phyloP scores from a whole-genome alignment of 2,888 invertebrate species.

The Galeopsomyia nigrocyanea region DNA sequence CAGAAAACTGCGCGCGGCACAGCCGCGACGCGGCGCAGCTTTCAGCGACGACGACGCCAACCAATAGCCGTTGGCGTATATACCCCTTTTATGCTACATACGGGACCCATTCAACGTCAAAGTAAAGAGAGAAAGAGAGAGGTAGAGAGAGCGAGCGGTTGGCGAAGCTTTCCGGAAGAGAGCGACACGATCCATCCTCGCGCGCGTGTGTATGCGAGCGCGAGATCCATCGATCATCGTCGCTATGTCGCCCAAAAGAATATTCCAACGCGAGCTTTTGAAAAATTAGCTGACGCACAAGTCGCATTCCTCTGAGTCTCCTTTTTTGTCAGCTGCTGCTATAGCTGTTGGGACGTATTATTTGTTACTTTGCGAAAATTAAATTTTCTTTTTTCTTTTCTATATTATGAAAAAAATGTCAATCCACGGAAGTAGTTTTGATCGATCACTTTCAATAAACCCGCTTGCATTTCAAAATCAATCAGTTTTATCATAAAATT shows the following conservation, averaged over 20 bases:
- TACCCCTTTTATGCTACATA: conserved; percentile 16
- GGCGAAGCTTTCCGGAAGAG: conserved; percentile 48
- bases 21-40: conserved; percentile 4
- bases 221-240: conserved; percentile 57
- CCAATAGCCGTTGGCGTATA: conserved; percentile 33
- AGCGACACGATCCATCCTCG: conserved; percentile 55
- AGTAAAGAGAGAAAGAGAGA: conserved; percentile 36
- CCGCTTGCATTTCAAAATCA: no score
- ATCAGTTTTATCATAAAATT: no score
- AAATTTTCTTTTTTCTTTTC: no score
- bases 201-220: no score
- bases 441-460: no score
- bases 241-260: not conserved
- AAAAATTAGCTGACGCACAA: not conserved
- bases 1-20: conserved; percentile 18
- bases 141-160: conserved; percentile 10
- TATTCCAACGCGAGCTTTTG: not conserved
- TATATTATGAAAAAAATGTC: no score
- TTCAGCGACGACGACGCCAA: conserved; percentile 1
- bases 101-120: conserved; percentile 45
- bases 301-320: no score
- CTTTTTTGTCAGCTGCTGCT: no score
- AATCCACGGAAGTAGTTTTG: no score
- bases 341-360: no score
- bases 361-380: no score